Conservation (phyloP, 2,888 invertebrate genomes). For the Eupithecia pulchellata region DNA sequence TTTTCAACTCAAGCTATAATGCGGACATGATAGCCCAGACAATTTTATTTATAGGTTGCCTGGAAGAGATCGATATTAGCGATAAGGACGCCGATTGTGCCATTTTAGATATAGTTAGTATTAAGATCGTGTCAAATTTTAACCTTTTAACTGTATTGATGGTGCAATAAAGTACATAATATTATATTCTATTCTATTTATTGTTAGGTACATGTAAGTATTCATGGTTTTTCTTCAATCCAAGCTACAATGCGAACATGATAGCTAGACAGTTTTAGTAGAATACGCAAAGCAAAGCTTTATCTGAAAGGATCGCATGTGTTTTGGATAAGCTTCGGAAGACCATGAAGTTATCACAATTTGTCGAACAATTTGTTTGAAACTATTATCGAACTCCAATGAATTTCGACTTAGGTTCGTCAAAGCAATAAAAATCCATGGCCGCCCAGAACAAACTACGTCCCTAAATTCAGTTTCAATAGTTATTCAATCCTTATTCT, state of each 20-base stretch:
- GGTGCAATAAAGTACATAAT: too few species aligned
- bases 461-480: constrained; percentile 38
- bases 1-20: background rate
- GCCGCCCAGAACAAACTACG: constrained; percentile 30
- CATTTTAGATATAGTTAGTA: too few species aligned
- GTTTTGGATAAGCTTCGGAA: background rate
- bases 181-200: too few species aligned
- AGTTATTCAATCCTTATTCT: constrained; percentile 40
- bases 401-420: constrained; percentile 22
- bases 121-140: too few species aligned
- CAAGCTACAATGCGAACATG: too few species aligned
- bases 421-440: constrained; percentile 35
- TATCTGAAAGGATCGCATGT: background rate
- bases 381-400: constrained; percentile 23
- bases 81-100: too few species aligned
- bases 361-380: background rate
- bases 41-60: too few species aligned
- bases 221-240: too few species aligned
- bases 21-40: background rate
- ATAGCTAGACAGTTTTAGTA: too few species aligned
- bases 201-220: too few species aligned
- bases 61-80: too few species aligned
- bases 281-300: background rate
- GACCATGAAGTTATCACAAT: background rate
- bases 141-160: too few species aligned